Base-by-base conservation (phyloP, 2,888 invertebrate species). In the Rugalucina vietnamica region DNA sequence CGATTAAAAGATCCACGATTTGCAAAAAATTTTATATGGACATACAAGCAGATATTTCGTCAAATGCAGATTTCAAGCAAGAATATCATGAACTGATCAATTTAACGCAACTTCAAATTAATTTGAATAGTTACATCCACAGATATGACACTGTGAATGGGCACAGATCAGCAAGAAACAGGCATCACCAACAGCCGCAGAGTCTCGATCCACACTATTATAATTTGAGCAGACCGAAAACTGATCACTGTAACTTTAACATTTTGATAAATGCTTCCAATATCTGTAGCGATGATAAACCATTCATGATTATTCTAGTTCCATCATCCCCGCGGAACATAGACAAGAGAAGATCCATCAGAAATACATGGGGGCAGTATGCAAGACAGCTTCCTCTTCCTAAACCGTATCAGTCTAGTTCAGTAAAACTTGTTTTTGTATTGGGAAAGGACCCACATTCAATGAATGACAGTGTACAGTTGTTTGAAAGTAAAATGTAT, bases 311-410 rank as follows among this genome's bases (percentile, higher is more conserved):
- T 4, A 85, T 91, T 2, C 37, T 90, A 10, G 87, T 92, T 0
- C 90, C 89, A 10, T 87, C 91, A 0, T 79, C 85, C 27, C 86
- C 82, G 21, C 70, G 80, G 10, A 86, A 90, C 60, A 24, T 69
- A 10, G 76, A 77, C 14, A 80, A 88, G 10, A 82, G 91, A 60
- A 77, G 87, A 10, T 88, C 89, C 0, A 90, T 92, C 24, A 82
- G 91, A 27, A 72, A 84, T 12, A 90, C 91, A 10, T 90, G 90
- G 83, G 89, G 90, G 21, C 84, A 85, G 18, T 87, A 86, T 27
- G 79, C 86, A 14, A 85, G 82, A 2, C 3, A 37, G 32, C 3
- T 27, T 2, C 60, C 3, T 76, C 76, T n/a, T 24, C 49, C 29
- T 65, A 57, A 2, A 82, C 84, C 85, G 76, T 83, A 10, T 43